Evolutionary conservation across 1,140 invertebrate genomes (phyloP).

Genomic region (Palaemon carinicauda): DNA sequence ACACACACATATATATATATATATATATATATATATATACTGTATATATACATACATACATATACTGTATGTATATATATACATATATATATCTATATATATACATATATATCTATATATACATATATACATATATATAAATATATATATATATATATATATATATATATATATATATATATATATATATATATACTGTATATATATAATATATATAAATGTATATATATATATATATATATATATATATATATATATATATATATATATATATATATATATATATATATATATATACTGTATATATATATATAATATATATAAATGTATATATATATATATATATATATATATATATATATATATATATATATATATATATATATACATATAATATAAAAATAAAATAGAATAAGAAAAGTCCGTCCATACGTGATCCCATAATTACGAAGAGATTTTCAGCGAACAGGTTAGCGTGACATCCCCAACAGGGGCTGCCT

Average conservation of each 20-base stretch:
- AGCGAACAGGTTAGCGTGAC: too few species aligned
- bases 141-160: background rate
- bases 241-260: background rate
- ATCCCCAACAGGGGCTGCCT: too few species aligned
- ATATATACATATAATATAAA: background rate
- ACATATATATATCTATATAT: background rate
- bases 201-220: background rate
- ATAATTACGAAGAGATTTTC: too few species aligned
- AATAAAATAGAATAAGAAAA: too few species aligned
- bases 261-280: background rate
- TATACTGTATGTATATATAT: background rate
- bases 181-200: background rate
- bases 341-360: background rate
- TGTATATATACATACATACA: too few species aligned
- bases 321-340: background rate
- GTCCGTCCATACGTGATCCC: too few species aligned
- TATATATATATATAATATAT: background rate
- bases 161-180: constrained; percentile 2
- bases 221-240: constrained; percentile 10
- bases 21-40: background rate
- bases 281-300: constrained; percentile 5
- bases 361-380: background rate
- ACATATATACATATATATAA: too few species aligned
- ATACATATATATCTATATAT: background rate
- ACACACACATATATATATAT: too few species aligned